Conservation (phyloP, 2,797 vertebrate species). For the Jordanella pulchra region DNA sequence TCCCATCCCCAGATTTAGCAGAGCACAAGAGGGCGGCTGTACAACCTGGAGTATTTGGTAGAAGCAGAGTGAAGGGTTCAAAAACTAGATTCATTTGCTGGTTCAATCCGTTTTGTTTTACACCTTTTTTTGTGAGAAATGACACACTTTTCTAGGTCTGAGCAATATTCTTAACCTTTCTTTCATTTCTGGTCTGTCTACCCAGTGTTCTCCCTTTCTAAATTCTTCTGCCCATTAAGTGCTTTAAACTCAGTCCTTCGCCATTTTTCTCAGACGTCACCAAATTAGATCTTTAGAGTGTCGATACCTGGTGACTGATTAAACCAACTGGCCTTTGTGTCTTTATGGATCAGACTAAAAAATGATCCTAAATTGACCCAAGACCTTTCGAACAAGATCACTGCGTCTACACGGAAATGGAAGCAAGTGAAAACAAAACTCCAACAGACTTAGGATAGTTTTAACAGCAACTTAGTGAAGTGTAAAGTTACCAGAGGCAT, state of each 20-base stretch:
- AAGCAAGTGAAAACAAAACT: no score
- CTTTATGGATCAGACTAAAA: no score
- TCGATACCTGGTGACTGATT: no score
- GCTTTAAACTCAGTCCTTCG: not conserved
- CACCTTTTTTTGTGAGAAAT: not conserved
- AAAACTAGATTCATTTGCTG: constrained; percentile 21
- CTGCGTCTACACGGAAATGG: no score
- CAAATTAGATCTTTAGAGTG: not conserved
- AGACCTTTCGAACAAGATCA: no score
- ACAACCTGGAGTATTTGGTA: constrained; percentile 22
- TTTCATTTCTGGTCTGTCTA: not conserved
- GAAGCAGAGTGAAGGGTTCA: constrained; percentile 25
- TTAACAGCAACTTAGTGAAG: no score
- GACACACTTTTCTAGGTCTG: not conserved
- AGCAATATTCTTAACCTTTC: not conserved
- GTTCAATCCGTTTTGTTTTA: not conserved
- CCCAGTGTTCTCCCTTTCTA: not conserved
- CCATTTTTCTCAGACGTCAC: not conserved
- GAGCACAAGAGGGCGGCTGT: constrained; percentile 20
- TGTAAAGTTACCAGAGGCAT: no score
- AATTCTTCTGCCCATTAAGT: not conserved
- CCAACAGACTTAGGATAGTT: no score
- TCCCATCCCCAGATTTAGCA: constrained; percentile 34
- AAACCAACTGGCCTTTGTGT: no score
- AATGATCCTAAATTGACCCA: no score